Percentiles rank a stretch among this genome's conserved stretches.
These are phyloP conservation scores for Charanyca ferruginea DNA, from an alignment of 2,888 invertebrate species.

Conservation along the genomic window DNA sequence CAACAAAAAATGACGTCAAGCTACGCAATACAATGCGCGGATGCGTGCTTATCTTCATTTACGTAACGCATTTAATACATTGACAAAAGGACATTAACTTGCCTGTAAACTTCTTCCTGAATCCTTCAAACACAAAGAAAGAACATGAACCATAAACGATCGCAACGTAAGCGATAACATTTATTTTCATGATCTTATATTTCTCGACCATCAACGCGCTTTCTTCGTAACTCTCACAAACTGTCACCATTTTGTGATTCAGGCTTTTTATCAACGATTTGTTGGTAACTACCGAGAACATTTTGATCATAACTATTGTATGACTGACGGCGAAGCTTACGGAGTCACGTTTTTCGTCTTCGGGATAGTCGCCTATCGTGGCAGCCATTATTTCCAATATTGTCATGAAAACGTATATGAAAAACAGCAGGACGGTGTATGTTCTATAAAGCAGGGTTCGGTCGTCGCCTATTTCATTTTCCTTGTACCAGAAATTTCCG, in stretches of 20 bases:
- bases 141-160: slow-evolving; percentile 76
- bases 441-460: slow-evolving; percentile 74
- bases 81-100: slow-evolving; percentile 31
- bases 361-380: slow-evolving; percentile 79
- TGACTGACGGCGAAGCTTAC: slow-evolving; percentile 84
- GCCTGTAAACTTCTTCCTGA: slow-evolving; percentile 79
- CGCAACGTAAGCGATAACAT: slow-evolving; percentile 75
- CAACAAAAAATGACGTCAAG: background rate
- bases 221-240: slow-evolving; percentile 79
- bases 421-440: slow-evolving; percentile 71
- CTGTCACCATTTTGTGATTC: slow-evolving; percentile 76
- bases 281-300: slow-evolving; percentile 76
- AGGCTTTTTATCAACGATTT: slow-evolving; percentile 76
- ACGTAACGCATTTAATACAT: background rate
- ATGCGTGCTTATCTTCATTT: background rate
- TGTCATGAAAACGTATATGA: slow-evolving; percentile 78
- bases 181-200: slow-evolving; percentile 81
- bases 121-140: slow-evolving; percentile 82
- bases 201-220: slow-evolving; percentile 74
- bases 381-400: slow-evolving; percentile 83
- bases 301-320: slow-evolving; percentile 82
- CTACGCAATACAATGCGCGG: background rate
- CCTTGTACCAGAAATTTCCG: slow-evolving; percentile 85
- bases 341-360: slow-evolving; percentile 83
- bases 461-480: slow-evolving; percentile 76